phyloP scores from a whole-genome alignment of 2,797 vertebrate genomes.

The Sebastes miniatus region DNA sequence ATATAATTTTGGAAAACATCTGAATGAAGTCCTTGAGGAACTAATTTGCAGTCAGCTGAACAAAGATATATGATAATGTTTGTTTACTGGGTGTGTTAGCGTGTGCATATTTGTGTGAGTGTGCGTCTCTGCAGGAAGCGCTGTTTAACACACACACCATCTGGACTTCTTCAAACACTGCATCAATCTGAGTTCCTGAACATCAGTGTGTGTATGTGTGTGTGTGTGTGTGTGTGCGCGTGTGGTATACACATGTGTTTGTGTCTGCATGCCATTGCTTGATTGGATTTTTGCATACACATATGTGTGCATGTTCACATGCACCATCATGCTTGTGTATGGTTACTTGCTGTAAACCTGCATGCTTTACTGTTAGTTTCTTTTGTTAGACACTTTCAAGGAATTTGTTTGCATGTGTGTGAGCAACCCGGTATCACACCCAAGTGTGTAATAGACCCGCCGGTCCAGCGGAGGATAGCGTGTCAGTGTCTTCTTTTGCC shows the following conservation, averaged over 20 bases:
- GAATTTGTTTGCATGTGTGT: neutral
- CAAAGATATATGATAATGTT: slow-evolving; percentile 74
- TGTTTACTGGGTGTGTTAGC: slow-evolving; percentile 63
- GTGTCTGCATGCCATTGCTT: neutral
- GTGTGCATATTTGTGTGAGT: slow-evolving; percentile 42
- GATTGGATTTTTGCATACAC: neutral
- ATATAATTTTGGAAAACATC: slow-evolving; percentile 30
- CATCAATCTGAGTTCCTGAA: slow-evolving; percentile 57
- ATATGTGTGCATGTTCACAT: neutral
- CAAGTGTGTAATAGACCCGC: no score
- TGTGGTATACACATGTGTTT: neutral
- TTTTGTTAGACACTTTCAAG: neutral
- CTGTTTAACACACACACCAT: slow-evolving; percentile 71
- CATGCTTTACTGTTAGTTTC: neutral
- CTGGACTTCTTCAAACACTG: slow-evolving; percentile 71
- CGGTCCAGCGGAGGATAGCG: no score
- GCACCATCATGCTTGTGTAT: neutral
- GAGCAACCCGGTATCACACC: neutral
- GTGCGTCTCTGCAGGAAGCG: slow-evolving; percentile 57
- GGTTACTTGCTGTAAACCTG: neutral
- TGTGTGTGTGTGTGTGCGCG: slow-evolving; percentile 1
- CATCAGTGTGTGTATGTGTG: slow-evolving; percentile 11
- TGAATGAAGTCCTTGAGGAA: slow-evolving; percentile 61
- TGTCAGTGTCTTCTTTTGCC: no score
- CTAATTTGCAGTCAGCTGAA: slow-evolving; percentile 64